phyloP scores from a whole-genome alignment of 64 coral and sea anemone species.

The Exaiptasia diaphana region DNA sequence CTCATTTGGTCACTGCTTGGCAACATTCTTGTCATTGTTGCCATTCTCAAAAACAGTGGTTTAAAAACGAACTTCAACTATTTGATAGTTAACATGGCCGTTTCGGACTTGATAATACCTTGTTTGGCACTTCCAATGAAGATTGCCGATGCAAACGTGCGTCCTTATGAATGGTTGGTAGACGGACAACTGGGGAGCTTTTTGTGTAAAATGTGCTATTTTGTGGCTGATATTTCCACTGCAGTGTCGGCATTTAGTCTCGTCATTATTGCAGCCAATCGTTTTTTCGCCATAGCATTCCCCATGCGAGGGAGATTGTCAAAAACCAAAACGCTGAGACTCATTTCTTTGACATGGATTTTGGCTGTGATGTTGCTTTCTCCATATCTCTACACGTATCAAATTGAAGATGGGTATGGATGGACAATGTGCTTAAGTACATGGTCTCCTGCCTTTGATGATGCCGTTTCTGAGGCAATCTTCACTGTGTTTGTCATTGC shows the following conservation, averaged over 20 bases:
- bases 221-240: slow-evolving; percentile 42
- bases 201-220: slow-evolving; percentile 55
- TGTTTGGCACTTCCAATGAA: slow-evolving; percentile 36
- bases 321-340: background rate
- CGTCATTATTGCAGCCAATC: slow-evolving; percentile 57
- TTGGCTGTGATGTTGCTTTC: slow-evolving; percentile 29
- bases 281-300: slow-evolving; percentile 57
- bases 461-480: background rate
- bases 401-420: background rate
- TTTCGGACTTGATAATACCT: slow-evolving; percentile 52
- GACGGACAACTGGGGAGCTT: background rate
- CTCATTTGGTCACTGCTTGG: slow-evolving; percentile 52
- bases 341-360: slow-evolving; percentile 58
- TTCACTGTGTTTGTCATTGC: slow-evolving; percentile 43
- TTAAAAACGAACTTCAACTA: slow-evolving; percentile 74
- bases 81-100: slow-evolving; percentile 77
- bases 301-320: slow-evolving; percentile 52
- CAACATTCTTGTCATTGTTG: slow-evolving; percentile 58
- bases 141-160: background rate
- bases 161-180: background rate
- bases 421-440: background rate
- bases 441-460: slow-evolving; percentile 1
- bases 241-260: slow-evolving; percentile 72
- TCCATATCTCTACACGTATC: slow-evolving; percentile 7
- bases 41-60: slow-evolving; percentile 36